These are phyloP conservation scores for Colistium nudipinnis DNA, from an alignment of 2,113 vertebrate species.

Conservation along the genomic window DNA sequence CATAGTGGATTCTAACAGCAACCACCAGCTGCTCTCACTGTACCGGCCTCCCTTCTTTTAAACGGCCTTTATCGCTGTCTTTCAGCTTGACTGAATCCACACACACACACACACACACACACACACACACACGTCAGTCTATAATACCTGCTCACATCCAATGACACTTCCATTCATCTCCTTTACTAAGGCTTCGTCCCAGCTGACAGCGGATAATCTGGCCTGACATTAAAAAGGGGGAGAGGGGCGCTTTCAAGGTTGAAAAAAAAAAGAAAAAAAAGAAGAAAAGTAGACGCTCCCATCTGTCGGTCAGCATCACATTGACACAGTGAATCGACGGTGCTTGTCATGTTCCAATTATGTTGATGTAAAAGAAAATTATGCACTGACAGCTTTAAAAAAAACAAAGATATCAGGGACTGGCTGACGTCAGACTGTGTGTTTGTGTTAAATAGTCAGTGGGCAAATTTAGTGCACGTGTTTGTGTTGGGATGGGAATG, in stretches of 20 bases:
- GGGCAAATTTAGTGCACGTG: conserved; percentile 31
- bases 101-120: conserved; percentile 1
- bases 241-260: conserved; percentile 40
- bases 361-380: neutral
- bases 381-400: neutral
- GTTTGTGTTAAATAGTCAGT: conserved; percentile 1
- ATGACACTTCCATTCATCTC: conserved; percentile 53
- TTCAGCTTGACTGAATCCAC: neutral
- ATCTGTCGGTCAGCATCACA: conserved; percentile 46
- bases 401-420: neutral
- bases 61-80: conserved; percentile 5
- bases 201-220: conserved; percentile 42
- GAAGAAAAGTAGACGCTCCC: conserved; percentile 9
- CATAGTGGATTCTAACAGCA: neutral
- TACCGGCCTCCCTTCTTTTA: neutral
- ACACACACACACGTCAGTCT: conserved; percentile 4
- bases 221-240: conserved; percentile 42
- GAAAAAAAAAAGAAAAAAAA: no score
- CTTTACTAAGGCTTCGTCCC: conserved; percentile 50
- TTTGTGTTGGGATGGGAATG: conserved; percentile 10
- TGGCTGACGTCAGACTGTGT: neutral
- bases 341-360: conserved; percentile 29
- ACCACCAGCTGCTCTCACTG: neutral
- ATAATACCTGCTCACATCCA: conserved; percentile 24
- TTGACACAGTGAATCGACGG: conserved; percentile 20